These are phyloP conservation scores for Trichechus manatus DNA, from an alignment of 2,113 vertebrate genomes.

Conservation along the genomic window DNA sequence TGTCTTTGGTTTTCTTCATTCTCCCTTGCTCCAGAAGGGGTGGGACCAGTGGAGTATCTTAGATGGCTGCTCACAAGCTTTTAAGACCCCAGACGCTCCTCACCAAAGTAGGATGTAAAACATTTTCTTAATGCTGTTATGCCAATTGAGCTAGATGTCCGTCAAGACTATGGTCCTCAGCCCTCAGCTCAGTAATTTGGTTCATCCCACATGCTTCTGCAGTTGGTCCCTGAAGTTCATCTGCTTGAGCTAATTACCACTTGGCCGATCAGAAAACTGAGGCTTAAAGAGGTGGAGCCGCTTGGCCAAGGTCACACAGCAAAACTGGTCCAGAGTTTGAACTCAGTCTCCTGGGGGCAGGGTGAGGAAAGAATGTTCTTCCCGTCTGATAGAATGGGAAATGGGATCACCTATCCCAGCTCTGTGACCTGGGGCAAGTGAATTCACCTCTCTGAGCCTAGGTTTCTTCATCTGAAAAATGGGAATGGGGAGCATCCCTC, in stretches of 20 bases:
- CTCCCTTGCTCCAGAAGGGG: no score
- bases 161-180: no score
- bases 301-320: neutral
- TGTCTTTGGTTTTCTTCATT: no score
- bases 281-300: neutral
- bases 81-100: no score
- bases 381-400: neutral
- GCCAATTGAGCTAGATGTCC: no score
- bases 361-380: constrained; percentile 9
- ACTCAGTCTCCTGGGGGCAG: neutral
- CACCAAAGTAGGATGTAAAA: no score
- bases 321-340: neutral
- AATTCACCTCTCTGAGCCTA: neutral
- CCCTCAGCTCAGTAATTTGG: no score
- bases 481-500: neutral
- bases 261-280: neutral
- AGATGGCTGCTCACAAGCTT: no score
- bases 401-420: neutral
- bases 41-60: no score
- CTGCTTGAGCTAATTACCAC: neutral
- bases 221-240: neutral
- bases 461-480: neutral
- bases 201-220: neutral
- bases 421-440: constrained; percentile 35
- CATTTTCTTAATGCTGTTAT: no score